Base-by-base conservation (phyloP, 2,888 invertebrate genomes). In the Meandrusa payeni region DNA sequence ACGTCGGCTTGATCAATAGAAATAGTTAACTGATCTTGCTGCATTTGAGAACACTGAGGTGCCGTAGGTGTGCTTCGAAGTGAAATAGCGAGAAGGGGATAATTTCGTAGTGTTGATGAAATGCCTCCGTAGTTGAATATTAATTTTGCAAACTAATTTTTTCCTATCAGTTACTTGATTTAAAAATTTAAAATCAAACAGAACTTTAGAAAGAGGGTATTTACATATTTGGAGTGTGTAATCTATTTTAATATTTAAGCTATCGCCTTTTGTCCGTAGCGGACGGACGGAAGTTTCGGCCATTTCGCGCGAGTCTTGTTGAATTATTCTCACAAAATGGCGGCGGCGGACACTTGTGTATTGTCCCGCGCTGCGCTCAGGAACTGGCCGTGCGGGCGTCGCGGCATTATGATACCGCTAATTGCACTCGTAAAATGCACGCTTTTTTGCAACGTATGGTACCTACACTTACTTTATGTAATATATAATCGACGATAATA, bases 291-390 rank as follows among this genome's bases (percentile, higher is more conserved):
- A 58, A 56, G 55, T 54, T 56, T 61, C 72, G 64, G 71, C 74
- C 79, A 74, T 81, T 81, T 65, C 69, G 76, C 65, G 76, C 70
- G 78, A 74, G 69, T 75, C 77, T 75, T 75, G 66, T 66, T 80
- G 69, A 82, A 80, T 82, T 76, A 77, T 81, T 77, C 55, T 66
- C 64, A 57, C 75, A 73, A 76, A 80, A 79, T 75, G 77, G 79
- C 70, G 50, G 52, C 50, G 50, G 64, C 53, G 68, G 69, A 68
- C 68, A 71, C 65, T 68, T 67, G 65, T 61, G 60, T 63, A 64
- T 69, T 67, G 67, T 70, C 57, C 58, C 47, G 58, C 48, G 52
- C 52, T 56, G 61, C 40, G 42, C 46, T 50, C 57, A 50, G 52
- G 52, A 60, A 57, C 62, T 57, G 61, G 59, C 68, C 60, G 60